Evolutionary conservation across 2,888 invertebrate genomes (phyloP), one percentile per base, ranked within the genome.

Genomic region (Carpatolechia fugitivella): DNA sequence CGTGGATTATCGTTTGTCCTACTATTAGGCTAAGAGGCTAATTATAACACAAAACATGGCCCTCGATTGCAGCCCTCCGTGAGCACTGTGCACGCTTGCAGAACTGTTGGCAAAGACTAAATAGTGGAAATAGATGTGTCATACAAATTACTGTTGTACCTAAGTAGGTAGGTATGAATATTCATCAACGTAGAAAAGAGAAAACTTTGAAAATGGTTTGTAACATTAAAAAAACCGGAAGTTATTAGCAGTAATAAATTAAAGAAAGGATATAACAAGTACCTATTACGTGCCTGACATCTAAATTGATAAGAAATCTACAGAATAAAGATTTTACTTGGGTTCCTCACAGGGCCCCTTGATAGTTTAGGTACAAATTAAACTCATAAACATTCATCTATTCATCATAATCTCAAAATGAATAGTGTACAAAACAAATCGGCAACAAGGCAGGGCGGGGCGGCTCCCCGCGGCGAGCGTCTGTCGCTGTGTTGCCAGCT

Each of bases 401-500:
- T 16, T 29, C 14, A 18, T 11, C n/a, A 1, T 75, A 60, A 65
- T 83, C 79, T 77, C 69, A 60, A 84, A 79, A 86, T 85, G 76
- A 85, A 76, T 76, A 75, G 76, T 76, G 78, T 72, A 78, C 80
- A 74, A 82, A 85, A 87, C 86, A 88, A 88, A 87, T 87, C 82
- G 79, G 80, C 80, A 76, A 84, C 82, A 82, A 75, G 82, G 78
- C 73, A 69, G 77, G 88, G 89, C 86, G 88, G 85, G 85, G 76
- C 70, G 78, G 78, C 76, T 49, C 69, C 89, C 89, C 82, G 88
- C 85, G 54, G 89, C 62, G 89, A 79, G 80, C 87, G 88, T 88
- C 87, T 89, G 89, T 89, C 86, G 82, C 75, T 74, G 79, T 82
- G 82, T 86, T 86, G 85, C 86, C 80, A 86, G 77, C 84, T 80